A percentile compares a stretch with the other conserved stretches of the same genome.
These are phyloP conservation scores for Nomada fucata DNA, from an alignment of 2,888 invertebrate genomes.

Conservation along the genomic window DNA sequence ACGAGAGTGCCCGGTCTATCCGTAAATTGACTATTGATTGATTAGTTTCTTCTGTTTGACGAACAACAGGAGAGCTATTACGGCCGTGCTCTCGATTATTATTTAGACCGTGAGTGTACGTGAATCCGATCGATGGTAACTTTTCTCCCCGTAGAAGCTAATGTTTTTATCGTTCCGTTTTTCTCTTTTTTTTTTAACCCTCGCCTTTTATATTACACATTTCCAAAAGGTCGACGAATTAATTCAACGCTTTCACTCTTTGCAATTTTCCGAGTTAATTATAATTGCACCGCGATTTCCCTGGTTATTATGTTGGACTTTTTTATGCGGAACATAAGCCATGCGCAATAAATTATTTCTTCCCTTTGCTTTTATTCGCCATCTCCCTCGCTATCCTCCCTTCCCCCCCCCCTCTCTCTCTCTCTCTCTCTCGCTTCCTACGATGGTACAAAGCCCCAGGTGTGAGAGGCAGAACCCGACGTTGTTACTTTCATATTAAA, in stretches of 20 bases:
- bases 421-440: neutral
- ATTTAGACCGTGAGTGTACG: constrained; percentile 40
- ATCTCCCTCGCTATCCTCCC: constrained; percentile 22
- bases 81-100: constrained; percentile 44
- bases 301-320: constrained; percentile 16
- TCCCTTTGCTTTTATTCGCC: constrained; percentile 33
- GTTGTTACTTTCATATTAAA: constrained; percentile 81
- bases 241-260: neutral
- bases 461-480: constrained; percentile 72
- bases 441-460: constrained; percentile 70
- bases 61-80: constrained; percentile 54
- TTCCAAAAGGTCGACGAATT: neutral
- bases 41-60: constrained; percentile 64
- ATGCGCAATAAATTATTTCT: constrained; percentile 46
- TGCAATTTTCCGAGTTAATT: neutral
- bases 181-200: neutral
- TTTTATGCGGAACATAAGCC: constrained; percentile 37
- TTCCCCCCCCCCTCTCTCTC: constrained; percentile 24
- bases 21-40: constrained; percentile 71
- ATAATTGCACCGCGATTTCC: constrained; percentile 26
- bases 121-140: constrained; percentile 32
- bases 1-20: constrained; percentile 56
- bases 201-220: neutral
- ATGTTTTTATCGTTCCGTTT: neutral
- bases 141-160: neutral